Evolutionary conservation across 2,113 vertebrate genomes (phyloP).

Genomic region (Centrocercus urophasianus): DNA sequence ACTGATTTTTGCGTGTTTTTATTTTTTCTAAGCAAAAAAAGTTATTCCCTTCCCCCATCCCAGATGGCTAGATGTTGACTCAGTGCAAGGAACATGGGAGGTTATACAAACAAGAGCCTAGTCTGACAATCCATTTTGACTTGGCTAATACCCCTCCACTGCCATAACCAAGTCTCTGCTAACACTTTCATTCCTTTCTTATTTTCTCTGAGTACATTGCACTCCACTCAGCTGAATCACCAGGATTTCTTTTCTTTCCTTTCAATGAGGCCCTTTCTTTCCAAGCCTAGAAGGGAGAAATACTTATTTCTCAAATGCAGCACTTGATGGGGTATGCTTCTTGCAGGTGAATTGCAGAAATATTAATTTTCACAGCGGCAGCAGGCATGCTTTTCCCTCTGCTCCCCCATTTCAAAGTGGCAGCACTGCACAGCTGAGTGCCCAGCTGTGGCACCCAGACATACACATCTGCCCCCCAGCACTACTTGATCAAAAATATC

Average conservation of each 20-base stretch:
- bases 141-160: slow-evolving; percentile 55
- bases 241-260: slow-evolving; percentile 1
- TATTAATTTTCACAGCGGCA: not conserved
- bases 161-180: slow-evolving; percentile 58
- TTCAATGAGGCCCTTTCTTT: not conserved
- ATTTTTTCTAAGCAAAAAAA: slow-evolving; percentile 46
- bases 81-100: slow-evolving; percentile 49
- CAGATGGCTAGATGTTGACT: slow-evolving; percentile 43
- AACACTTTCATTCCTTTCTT: slow-evolving; percentile 43
- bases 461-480: not conserved
- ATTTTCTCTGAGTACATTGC: slow-evolving; percentile 1
- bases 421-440: not conserved
- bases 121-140: slow-evolving; percentile 61
- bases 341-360: slow-evolving; percentile 32
- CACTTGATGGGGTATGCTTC: not conserved
- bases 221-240: slow-evolving; percentile 1
- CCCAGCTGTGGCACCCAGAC: not conserved
- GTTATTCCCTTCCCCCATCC: not conserved
- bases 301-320: not conserved
- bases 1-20: slow-evolving; percentile 20
- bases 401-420: not conserved
- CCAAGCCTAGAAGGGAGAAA: not conserved
- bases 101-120: slow-evolving; percentile 53
- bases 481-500: not conserved
- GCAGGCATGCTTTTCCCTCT: not conserved